Percentiles rank a stretch among this genome's conserved stretches.
Conservation (phyloP, 2,888 invertebrate genomes). For the Corbicula japonica region DNA sequence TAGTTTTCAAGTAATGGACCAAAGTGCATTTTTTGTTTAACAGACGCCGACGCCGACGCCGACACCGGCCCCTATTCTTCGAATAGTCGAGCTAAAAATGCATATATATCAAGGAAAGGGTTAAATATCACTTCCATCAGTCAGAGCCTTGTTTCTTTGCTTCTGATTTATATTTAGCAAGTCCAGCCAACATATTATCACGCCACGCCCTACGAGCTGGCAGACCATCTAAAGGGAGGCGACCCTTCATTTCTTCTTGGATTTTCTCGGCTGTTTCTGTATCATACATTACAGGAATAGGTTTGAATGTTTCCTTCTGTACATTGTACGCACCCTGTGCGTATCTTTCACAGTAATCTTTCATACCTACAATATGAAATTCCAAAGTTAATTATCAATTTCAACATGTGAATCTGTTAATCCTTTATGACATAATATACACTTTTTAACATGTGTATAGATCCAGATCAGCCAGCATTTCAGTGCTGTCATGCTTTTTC, state of each 20-base stretch:
- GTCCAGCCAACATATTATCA: slow-evolving; percentile 80
- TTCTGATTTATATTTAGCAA: slow-evolving; percentile 81
- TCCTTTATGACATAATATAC: neutral
- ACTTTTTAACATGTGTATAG: no score
- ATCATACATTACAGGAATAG: slow-evolving; percentile 77
- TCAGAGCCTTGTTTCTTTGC: no score
- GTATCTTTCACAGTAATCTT: slow-evolving; percentile 82
- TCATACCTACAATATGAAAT: slow-evolving; percentile 78
- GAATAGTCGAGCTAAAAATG: no score
- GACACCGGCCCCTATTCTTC: no score
- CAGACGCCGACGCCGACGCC: no score
- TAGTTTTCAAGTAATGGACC: no score
- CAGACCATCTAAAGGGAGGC: slow-evolving; percentile 79
- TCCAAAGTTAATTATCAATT: no score
- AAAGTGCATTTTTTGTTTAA: no score
- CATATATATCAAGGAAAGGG: no score
- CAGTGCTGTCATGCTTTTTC: no score
- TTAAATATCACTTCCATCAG: no score
- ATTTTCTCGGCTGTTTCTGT: slow-evolving; percentile 76
- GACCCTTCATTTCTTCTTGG: slow-evolving; percentile 70
- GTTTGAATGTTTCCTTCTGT: slow-evolving; percentile 75
- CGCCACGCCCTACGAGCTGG: slow-evolving; percentile 81
- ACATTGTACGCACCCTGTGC: slow-evolving; percentile 79
- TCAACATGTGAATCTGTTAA: neutral
- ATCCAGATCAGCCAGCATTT: no score